phyloP scores from a whole-genome alignment of 1,140 invertebrate genomes.

The Leucophenga varia region DNA sequence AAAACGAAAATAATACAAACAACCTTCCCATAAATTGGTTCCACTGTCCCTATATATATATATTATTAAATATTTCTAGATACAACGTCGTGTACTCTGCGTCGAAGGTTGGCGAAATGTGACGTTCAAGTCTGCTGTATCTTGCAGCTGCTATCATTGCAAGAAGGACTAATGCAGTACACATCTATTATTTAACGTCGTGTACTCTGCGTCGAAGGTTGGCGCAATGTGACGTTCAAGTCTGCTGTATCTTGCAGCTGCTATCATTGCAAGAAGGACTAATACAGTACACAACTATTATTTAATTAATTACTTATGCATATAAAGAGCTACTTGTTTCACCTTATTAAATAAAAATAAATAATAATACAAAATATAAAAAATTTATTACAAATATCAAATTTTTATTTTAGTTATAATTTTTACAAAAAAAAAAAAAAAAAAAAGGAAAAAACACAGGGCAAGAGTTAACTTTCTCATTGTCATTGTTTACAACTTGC shows the following conservation, averaged over 20 bases:
- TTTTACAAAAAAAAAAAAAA: too few relatives aligned
- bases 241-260: conserved; percentile 80
- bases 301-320: too few relatives aligned
- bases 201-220: conserved; percentile 10
- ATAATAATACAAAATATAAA: not conserved
- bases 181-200: too few relatives aligned
- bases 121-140: conserved; percentile 79
- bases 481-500: not conserved
- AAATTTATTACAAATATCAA: too few relatives aligned
- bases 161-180: conserved; percentile 73
- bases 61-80: too few relatives aligned
- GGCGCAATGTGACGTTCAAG: conserved; percentile 76
- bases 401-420: too few relatives aligned
- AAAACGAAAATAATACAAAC: too few relatives aligned
- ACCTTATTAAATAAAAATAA: conserved; percentile 7
- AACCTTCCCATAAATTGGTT: too few relatives aligned
- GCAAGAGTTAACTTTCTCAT: not conserved
- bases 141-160: conserved; percentile 83
- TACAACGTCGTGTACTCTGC: conserved; percentile 66
- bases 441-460: too few relatives aligned
- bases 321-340: conserved; percentile 13
- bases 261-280: conserved; percentile 83
- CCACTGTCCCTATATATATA: too few relatives aligned
- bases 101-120: conserved; percentile 73
- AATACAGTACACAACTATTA: too few relatives aligned